Evolutionary conservation across 2,888 invertebrate genomes (phyloP).

Genomic region (Bhutanitis thaidina): DNA sequence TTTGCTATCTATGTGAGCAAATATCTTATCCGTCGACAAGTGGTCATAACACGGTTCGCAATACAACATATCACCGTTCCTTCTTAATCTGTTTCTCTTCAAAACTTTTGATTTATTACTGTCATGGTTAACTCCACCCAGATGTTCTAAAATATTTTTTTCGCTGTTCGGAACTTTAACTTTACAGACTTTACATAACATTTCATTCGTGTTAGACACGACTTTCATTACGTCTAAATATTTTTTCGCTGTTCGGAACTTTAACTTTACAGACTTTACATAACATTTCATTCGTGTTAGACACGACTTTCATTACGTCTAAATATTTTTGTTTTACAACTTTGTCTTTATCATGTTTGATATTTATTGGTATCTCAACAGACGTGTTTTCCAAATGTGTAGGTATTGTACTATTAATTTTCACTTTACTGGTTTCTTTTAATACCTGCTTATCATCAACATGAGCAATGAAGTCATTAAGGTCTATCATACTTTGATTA

Average conservation of each 20-base stretch:
- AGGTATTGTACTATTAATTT: too few relatives aligned
- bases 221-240: neutral
- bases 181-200: conserved; percentile 1
- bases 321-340: too few relatives aligned
- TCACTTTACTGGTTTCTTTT: too few relatives aligned
- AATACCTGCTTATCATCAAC: too few relatives aligned
- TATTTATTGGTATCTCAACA: too few relatives aligned
- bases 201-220: neutral
- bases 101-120: neutral
- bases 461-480: too few relatives aligned
- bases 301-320: neutral
- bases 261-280: conserved; percentile 2
- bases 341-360: too few relatives aligned
- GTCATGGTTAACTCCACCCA: neutral
- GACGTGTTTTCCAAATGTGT: too few relatives aligned
- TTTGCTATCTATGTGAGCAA: neutral
- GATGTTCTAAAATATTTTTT: neutral
- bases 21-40: neutral
- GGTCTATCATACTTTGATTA: too few relatives aligned
- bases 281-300: neutral
- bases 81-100: neutral
- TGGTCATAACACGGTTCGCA: neutral
- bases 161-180: neutral
- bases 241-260: neutral
- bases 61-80: neutral